phyloP scores from a whole-genome alignment of 2,888 invertebrate genomes.

The Ferdinandea cuprea region DNA sequence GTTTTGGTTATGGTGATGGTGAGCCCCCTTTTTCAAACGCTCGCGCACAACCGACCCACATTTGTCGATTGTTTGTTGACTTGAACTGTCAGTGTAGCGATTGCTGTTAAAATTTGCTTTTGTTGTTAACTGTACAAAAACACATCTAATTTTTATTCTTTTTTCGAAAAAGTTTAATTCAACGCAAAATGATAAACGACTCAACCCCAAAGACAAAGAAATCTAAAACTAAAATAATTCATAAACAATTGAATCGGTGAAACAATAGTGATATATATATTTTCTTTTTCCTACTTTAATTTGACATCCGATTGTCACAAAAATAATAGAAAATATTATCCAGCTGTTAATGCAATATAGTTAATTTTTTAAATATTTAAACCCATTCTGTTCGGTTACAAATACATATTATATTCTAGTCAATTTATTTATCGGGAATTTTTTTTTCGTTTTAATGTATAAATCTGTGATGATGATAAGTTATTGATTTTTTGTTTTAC shows the following conservation, averaged over 20 bases:
- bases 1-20: constrained; percentile 28
- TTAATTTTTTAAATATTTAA: constrained; percentile 19
- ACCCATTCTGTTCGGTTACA: constrained; percentile 3
- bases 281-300: constrained; percentile 39
- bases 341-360: constrained; percentile 5
- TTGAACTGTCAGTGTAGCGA: constrained; percentile 42
- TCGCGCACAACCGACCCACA: constrained; percentile 55
- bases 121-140: constrained; percentile 66
- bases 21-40: constrained; percentile 66
- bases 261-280: constrained; percentile 62
- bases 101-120: constrained; percentile 20
- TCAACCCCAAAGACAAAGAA: constrained; percentile 57
- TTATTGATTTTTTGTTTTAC: constrained; percentile 61
- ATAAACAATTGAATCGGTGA: constrained; percentile 66
- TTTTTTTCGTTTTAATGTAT: constrained; percentile 21
- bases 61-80: constrained; percentile 67
- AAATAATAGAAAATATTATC: constrained; percentile 17
- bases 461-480: constrained; percentile 64
- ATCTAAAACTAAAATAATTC: constrained; percentile 55
- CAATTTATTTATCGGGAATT: constrained; percentile 34
- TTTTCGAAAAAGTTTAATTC: constrained; percentile 7
- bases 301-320: constrained; percentile 32
- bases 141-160: constrained; percentile 41
- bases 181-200: constrained; percentile 60
- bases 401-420: constrained; percentile 18